Base-by-base conservation (phyloP, 2,888 invertebrate species). In the Diaprepes abbreviatus region DNA sequence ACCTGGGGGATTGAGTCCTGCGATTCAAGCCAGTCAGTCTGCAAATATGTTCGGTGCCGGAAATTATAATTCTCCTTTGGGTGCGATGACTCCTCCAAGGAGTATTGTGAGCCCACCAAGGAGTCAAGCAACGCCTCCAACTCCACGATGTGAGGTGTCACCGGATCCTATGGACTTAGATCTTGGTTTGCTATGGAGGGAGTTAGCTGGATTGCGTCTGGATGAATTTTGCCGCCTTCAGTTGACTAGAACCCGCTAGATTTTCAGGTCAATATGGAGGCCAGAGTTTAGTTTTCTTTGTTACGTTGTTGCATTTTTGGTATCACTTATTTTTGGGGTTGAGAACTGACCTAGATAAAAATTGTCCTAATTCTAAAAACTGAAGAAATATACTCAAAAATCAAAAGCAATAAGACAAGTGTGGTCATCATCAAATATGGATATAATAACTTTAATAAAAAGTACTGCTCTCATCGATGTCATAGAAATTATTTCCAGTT, bases 241-340 rank as follows among this genome's bases (percentile, higher is more conserved):
- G 77, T 79, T 84, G 74, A 84, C 83, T 31, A 79, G 84, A 74
- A 82, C 83, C 65, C 84, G 84, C 80, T 84, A 84, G 80, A 79
- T 77, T 72, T 72, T 54, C 69, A 10, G 24, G 19, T 52, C 28
- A 35, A 40, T n/a, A 21, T 57, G 43, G 24, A 28, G 45, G 60
- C 62, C 63, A 67, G 58, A 62, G 50, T 71, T 74, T 74, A 81
- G 80, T 81, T 81, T 80, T 79, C 77, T 82, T 82, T 83, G 82
- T 83, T 82, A 83, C 82, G 82, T 83, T 84, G 82, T 84, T 84
- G 82, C 83, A 82, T 84, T 84, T 83, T 82, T 79, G 77, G 78
- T 76, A 76, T 81, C 81, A 81, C 80, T 81, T 83, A 80, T 79
- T 76, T 78, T 75, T 71, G 76, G 75, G 73, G 24, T 60, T 31